These are phyloP conservation scores for Glyphotaelius pellucidus DNA, from an alignment of 2,888 invertebrate species.

Conservation along the genomic window DNA sequence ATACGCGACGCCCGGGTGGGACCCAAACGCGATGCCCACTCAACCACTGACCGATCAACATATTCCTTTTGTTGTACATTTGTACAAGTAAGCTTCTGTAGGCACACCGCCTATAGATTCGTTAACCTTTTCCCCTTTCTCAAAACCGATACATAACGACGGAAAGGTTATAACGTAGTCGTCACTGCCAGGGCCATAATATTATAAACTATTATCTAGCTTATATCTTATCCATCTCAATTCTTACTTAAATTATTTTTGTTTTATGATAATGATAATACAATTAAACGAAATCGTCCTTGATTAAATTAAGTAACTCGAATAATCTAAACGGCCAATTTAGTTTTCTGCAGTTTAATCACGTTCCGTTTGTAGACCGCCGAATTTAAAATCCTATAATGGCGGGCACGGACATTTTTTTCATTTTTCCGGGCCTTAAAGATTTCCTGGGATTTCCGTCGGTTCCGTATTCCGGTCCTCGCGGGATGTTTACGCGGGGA, in stretches of 20 bases:
- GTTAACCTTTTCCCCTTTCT: too few species aligned
- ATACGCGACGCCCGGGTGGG: too few species aligned
- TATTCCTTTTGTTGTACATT: too few species aligned
- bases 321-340: background rate
- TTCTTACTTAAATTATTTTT: background rate
- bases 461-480: background rate
- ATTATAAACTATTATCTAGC: too few species aligned
- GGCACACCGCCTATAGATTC: too few species aligned
- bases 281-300: background rate
- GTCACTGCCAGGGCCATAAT: too few species aligned
- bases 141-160: too few species aligned
- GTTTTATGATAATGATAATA: background rate
- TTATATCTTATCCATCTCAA: background rate
- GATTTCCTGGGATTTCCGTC: background rate
- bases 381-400: constrained; percentile 3
- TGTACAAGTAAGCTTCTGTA: too few species aligned
- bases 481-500: constrained; percentile 39
- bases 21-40: too few species aligned
- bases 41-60: too few species aligned
- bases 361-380: background rate
- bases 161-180: too few species aligned
- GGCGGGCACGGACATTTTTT: background rate
- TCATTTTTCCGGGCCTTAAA: constrained; percentile 3
- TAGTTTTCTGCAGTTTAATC: background rate
- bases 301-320: background rate